Base-by-base conservation (phyloP, 2,888 invertebrate genomes). In the Pandemis heparana region DNA sequence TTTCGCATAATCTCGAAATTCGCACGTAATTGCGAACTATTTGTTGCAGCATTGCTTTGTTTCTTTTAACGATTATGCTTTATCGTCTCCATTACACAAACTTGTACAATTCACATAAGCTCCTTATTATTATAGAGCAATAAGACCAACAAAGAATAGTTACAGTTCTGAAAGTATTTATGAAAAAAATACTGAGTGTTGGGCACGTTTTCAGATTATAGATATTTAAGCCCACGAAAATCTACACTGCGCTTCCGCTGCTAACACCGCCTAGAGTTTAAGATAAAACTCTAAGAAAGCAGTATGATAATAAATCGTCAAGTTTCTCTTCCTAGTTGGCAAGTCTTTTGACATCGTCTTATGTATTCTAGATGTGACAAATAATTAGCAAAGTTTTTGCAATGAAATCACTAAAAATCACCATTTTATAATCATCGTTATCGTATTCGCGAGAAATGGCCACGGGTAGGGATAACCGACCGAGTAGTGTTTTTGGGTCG, bases 251-350 rank as follows among this genome's bases (percentile, higher is more conserved):
- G 83, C 86, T 83, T 87, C 84, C 86, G 85, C 88, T 88, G 85
- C 88, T 88, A 82, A 85, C 85, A 85, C 84, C 83, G 84, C 86
- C 85, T 86, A 86, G 83, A 86, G 88, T 88, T 91, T 88, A 85
- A 92, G 92, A 90, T 92, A 89, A 91, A 92, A 92, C 90, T 92
- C 89, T 87, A 83, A 86, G 89, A 90, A 89, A 87, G 88, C 86
- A 87, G 87, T 87, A 87, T 86, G 91, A 91, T 88, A 90, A 92
- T 92, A 92, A 93, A 92, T 92, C 87, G 87, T 83, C 83, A 92
- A 92, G 91, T 92, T 89, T 84, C 86, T 82, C 89, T 80, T 82
- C 73, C 83, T 83, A 84, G 86, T 85, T 89, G 87, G 75, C 75
- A 74, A 75, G 75, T 63, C 74, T 74, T 70, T 59, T 56, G 9